Percentiles rank a stretch among this genome's conserved stretches.
phyloP scores from a whole-genome alignment of 2,113 vertebrate genomes.

The Leptocoma aspasia region DNA sequence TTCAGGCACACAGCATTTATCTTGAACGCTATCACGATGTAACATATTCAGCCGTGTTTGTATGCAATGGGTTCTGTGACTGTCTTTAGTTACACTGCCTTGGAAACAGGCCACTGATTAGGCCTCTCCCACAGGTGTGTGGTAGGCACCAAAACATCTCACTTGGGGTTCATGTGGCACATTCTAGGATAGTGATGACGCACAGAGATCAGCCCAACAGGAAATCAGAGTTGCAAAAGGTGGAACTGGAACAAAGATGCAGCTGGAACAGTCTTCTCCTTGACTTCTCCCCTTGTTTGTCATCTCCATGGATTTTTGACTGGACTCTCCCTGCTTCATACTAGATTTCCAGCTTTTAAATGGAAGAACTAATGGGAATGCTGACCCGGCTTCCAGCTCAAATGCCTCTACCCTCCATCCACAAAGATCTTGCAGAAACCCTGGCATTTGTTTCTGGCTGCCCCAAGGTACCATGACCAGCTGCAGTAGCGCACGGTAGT shows the following conservation, averaged over 20 bases:
- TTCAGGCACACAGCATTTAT: neutral
- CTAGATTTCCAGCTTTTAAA: neutral
- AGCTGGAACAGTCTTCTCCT: neutral
- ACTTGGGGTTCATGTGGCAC: accelerated
- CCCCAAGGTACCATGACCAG: neutral
- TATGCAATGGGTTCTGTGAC: neutral
- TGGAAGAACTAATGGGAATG: neutral
- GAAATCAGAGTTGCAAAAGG: neutral
- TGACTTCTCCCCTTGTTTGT: neutral
- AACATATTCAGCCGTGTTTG: neutral
- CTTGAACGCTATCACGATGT: neutral
- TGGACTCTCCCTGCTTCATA: neutral
- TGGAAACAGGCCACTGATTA: neutral
- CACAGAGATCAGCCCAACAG: neutral
- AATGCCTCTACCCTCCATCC: neutral
- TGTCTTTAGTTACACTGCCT: neutral
- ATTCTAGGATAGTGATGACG: neutral
- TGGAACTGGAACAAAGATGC: neutral
- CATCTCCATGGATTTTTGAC: neutral
- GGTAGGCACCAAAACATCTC: neutral
- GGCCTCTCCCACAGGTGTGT: accelerated
- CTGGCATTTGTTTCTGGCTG: neutral
- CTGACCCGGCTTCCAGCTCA: neutral
- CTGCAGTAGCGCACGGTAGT: accelerated
- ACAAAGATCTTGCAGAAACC: neutral